Base-by-base conservation (phyloP, 2,888 invertebrate genomes). In the Cremastobaeus sp. region DNA sequence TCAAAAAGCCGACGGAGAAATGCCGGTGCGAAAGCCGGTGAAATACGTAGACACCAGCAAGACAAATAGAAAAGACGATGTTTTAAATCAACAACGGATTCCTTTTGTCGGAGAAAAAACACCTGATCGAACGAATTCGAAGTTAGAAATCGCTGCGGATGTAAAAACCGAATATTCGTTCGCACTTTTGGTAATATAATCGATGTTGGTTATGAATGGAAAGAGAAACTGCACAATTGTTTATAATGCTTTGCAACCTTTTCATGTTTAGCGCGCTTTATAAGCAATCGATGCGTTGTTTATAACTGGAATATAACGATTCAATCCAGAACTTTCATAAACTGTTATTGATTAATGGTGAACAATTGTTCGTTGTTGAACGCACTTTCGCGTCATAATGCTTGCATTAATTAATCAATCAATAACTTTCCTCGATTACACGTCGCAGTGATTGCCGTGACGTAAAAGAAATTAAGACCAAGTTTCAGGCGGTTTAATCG, bases 311-410 rank as follows among this genome's bases (percentile, higher is more conserved):
- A 66, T n/a, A n/a, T 48, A n/a, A 17, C 32, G 37, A 32, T 55
- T 55, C 28, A 54, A 47, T 37, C 47, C 43, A 5, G 30, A 11
- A 43, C 37, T 45, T 54, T 55, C 37, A 45, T 66, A 57, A 57
- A 57, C 57, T 66, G 57, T 57, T 66, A 48, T 50, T 66, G 57
- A 57, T 57, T 55, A 48, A 66, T 57, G 34, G 14, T n/a, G 57
- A 66, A 66, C 57, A 66, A 66, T 66, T 66, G 66, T 35, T 41
- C 43, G 41, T 50, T 57, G 48, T 66, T 65, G 34, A 52, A 43
- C 48, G 37, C 45, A 17, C 43, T 64, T 35, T 43, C 50, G 41
- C 48, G 43, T 50, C 18, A 50, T 34, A 57, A 57, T 57, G 48
- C 41, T 34, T 50, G 32, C 32, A 34, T 66, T 57, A 57, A 55